Conservation (phyloP, 2,113 vertebrate genomes). For the Oxygymnocypris stewartii region DNA sequence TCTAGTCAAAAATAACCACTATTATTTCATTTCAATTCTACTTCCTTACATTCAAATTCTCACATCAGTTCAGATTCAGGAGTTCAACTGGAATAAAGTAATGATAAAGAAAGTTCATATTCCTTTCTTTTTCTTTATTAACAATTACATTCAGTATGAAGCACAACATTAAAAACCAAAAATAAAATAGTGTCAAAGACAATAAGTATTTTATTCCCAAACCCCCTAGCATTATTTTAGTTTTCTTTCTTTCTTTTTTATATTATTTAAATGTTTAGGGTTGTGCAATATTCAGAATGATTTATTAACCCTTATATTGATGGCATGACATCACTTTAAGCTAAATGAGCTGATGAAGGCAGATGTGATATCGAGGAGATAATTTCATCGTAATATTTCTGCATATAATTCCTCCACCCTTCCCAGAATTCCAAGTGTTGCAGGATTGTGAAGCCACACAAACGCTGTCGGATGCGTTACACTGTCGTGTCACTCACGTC, state of each 20-base stretch:
- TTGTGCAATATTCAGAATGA: neutral
- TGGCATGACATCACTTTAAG: neutral
- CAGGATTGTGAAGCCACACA: neutral
- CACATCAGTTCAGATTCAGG: neutral
- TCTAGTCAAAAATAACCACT: too few species aligned
- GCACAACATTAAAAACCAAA: too few species aligned
- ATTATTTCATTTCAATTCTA: neutral
- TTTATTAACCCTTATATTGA: neutral
- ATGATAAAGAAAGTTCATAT: too few species aligned
- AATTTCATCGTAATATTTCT: neutral
- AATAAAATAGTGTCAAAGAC: too few species aligned
- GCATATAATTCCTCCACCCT: neutral
- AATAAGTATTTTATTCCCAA: too few species aligned
- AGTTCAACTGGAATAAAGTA: neutral
- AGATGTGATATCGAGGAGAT: neutral
- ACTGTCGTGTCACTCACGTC: slow-evolving; percentile 41
- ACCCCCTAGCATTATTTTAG: too few species aligned
- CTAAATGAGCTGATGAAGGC: neutral
- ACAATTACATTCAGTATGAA: too few species aligned
- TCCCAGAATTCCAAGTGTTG: neutral
- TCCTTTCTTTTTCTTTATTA: neutral
- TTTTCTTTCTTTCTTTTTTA: too few species aligned
- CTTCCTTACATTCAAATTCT: too few species aligned
- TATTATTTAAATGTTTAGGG: neutral
- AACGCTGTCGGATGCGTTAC: neutral